A percentile compares a stretch with the other conserved stretches of the same genome.
phyloP scores from a whole-genome alignment of 2,113 vertebrate species.

The Colossoma macropomum region DNA sequence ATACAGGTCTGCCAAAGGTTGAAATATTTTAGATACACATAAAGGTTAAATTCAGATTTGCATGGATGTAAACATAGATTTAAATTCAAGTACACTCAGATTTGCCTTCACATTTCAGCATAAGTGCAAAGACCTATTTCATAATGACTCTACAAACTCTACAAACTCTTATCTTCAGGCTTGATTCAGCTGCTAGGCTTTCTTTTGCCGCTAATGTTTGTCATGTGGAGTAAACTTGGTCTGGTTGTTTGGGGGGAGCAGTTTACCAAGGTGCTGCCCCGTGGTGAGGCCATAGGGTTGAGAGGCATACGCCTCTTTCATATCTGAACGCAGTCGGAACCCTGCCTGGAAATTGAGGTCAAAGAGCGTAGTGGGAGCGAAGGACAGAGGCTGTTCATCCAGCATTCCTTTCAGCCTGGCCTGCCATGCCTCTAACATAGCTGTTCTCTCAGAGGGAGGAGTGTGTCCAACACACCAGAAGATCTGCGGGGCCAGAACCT shows the following conservation, averaged over 20 bases:
- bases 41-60: no score
- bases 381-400: conserved; percentile 77
- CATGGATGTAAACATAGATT: no score
- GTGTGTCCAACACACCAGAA: conserved; percentile 74
- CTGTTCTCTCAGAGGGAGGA: conserved; percentile 39
- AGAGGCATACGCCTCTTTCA: conserved; percentile 56
- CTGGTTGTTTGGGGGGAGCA: conserved; percentile 80
- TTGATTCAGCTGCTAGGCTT: no score
- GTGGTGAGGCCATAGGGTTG: conserved; percentile 75
- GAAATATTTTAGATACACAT: no score
- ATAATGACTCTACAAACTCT: background rate
- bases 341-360: conserved; percentile 76
- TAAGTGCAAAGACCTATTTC: no score
- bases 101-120: no score
- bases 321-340: conserved; percentile 68
- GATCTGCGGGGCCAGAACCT: conserved; percentile 85
- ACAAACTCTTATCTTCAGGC: background rate
- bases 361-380: conserved; percentile 76
- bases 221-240: conserved; percentile 34
- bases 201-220: no score
- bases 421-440: conserved; percentile 77
- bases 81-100: no score
- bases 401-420: conserved; percentile 72
- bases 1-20: no score
- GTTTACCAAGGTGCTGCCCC: conserved; percentile 82